Evolutionary conservation across 2,888 invertebrate genomes (phyloP).

Genomic region (Sisyra terminalis): DNA sequence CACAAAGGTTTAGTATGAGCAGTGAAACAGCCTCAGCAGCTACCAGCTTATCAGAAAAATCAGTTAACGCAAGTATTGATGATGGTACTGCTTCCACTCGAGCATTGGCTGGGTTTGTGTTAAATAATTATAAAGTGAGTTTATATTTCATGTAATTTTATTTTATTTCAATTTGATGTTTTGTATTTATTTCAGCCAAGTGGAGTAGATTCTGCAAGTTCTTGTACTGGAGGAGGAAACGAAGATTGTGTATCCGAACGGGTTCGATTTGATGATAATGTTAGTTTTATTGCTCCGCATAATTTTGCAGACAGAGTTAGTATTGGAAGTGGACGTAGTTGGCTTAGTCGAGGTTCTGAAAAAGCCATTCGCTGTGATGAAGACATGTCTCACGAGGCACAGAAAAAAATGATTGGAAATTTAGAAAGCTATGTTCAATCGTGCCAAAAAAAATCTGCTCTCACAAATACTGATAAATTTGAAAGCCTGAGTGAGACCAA

Average conservation of each 20-base stretch:
- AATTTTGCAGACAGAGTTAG: slow-evolving; percentile 26
- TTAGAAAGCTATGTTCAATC: slow-evolving; percentile 12
- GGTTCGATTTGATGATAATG: slow-evolving; percentile 47
- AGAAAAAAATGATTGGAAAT: no score
- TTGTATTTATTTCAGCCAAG: slow-evolving; percentile 20
- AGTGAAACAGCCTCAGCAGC: slow-evolving; percentile 45
- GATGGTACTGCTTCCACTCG: slow-evolving; percentile 53
- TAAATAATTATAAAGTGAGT: slow-evolving; percentile 44
- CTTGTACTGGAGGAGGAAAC: slow-evolving; percentile 17
- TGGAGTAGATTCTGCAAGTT: slow-evolving; percentile 27
- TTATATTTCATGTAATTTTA: no score
- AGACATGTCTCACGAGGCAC: slow-evolving; percentile 13
- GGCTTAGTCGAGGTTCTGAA: slow-evolving; percentile 18
- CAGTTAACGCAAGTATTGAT: slow-evolving; percentile 45
- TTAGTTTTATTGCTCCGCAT: slow-evolving; percentile 32
- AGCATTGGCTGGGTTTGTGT: slow-evolving; percentile 61
- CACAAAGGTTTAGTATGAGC: slow-evolving; percentile 45
- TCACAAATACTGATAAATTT: slow-evolving; percentile 13
- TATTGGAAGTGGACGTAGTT: slow-evolving; percentile 26
- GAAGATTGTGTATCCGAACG: slow-evolving; percentile 42
- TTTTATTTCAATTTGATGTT: no score
- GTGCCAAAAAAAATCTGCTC: slow-evolving; percentile 8
- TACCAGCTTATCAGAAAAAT: slow-evolving; percentile 49
- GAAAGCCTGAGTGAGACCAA: slow-evolving; percentile 15
- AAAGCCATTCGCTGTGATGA: background rate